Base-by-base conservation (phyloP, 2,797 vertebrate species). In the Falco cherrug region DNA sequence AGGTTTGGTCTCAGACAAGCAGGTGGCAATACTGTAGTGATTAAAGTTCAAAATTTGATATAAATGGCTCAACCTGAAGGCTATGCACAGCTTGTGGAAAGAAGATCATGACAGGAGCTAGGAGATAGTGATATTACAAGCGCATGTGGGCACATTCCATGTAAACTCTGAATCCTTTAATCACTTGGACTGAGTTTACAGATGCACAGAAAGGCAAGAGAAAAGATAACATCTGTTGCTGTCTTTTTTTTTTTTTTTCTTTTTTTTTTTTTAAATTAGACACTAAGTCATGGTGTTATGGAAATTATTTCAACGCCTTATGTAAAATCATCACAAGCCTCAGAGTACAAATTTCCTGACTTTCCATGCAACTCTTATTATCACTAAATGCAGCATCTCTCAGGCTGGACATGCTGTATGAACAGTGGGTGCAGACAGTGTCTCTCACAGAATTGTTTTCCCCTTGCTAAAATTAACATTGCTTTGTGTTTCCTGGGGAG, bases 91-190 rank as follows among this genome's bases (percentile, higher is more conserved):
- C 9, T 41, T 47, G 28, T 10, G 29, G 21, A 5, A 51, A 56
- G 65, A 51, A 50, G n/a, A 14, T 28, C 13, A 7, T 5, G 39
- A 33, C 0, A 5, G 18, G 4, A 59, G 6, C 2, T 29, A 69
- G 60, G 41, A 35, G 43, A 33, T 3, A 43, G 43, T 29, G 16
- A 16, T 4, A 0, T 53, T 48, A 41, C 48, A 87, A 50, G 3
- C 0, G 0, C 15, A 5, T 10, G 17, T 43, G 50, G 31, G 22
- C 21, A 41, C 20, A 56, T 70, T 75, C 25, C 60, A 70, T 61
- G 69, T 43, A 57, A 68, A 33, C n/a, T 9, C 16, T 31, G 79
- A 85, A n/a, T 68, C 22, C 2, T 50, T 31, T 7, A 21, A 33
- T 77, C 26, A 16, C 53, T 69, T 50, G 6, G 73, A 22, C n/a